Evolutionary conservation across 1,140 invertebrate species (phyloP).

Genomic region (Danaus melanippus): DNA sequence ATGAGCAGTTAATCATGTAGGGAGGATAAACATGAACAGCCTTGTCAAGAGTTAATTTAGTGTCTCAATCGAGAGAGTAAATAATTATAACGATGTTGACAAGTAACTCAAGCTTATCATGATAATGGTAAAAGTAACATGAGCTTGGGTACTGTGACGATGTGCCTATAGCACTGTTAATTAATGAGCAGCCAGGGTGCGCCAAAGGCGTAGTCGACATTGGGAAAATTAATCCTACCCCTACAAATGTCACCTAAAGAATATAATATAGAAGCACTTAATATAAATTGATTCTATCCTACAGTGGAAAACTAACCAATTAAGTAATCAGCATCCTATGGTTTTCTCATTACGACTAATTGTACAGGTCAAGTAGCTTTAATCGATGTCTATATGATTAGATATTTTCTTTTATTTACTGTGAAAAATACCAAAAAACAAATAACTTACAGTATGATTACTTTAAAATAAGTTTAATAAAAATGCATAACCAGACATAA

Average conservation of each 20-base stretch:
- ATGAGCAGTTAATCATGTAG: conserved; percentile 42
- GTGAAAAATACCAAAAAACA: too few relatives aligned
- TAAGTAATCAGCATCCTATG: conserved; percentile 54
- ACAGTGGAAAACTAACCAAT: conserved; percentile 42
- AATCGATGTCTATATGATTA: too few relatives aligned
- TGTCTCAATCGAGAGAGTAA: conserved; percentile 34
- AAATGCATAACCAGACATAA: too few relatives aligned
- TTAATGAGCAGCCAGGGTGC: conserved; percentile 50
- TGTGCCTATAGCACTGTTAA: conserved; percentile 57
- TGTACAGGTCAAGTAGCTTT: too few relatives aligned
- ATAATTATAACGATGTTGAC: conserved; percentile 30
- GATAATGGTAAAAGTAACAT: conserved; percentile 52
- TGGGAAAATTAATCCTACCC: conserved; percentile 64
- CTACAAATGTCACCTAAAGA: conserved; percentile 9
- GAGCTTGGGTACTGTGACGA: conserved; percentile 25
- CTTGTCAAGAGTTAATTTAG: conserved; percentile 39
- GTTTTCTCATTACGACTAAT: conserved; percentile 22
- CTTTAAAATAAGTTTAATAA: too few relatives aligned
- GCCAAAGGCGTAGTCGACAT: conserved; percentile 59
- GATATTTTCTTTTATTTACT: too few relatives aligned
- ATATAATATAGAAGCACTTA: too few relatives aligned
- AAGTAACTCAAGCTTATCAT: conserved; percentile 39
- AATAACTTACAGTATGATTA: too few relatives aligned
- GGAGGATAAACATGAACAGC: conserved; percentile 33
- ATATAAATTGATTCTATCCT: conserved; percentile 47